Conservation (phyloP, 2,797 vertebrate species). For the Mus minutoides region DNA sequence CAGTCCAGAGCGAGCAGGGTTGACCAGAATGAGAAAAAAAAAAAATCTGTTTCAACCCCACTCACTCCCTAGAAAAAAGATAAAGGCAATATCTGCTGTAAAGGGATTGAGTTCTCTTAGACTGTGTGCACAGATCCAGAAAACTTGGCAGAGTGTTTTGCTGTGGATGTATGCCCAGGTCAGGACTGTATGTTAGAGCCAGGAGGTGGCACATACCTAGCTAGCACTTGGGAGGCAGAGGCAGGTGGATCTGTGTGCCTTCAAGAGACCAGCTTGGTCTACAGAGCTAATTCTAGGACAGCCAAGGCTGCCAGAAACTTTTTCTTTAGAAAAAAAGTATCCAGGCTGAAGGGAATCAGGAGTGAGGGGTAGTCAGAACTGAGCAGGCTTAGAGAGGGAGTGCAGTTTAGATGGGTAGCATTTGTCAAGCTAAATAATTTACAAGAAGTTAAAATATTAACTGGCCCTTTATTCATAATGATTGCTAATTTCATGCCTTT, state of each 20-base stretch:
- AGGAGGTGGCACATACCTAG: background rate
- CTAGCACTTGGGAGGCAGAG: background rate
- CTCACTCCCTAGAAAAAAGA: constrained; percentile 27
- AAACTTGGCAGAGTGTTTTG: constrained; percentile 50
- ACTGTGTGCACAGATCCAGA: constrained; percentile 14
- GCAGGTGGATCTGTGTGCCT: background rate
- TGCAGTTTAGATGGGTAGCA: constrained; percentile 34
- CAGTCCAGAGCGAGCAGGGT: too few species aligned
- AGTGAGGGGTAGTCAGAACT: constrained; percentile 39
- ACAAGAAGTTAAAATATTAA: constrained; percentile 42
- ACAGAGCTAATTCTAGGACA: background rate
- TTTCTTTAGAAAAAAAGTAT: background rate
- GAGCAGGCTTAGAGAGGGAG: constrained; percentile 15
- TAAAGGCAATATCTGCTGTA: background rate
- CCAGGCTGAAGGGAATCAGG: constrained; percentile 11
- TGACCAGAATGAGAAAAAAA: too few species aligned
- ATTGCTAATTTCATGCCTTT: constrained; percentile 8
- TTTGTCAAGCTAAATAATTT: constrained; percentile 33
- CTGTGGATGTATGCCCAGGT: constrained; percentile 26
- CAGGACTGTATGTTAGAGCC: background rate
- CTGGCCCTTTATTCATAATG: constrained; percentile 51
- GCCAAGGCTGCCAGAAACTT: background rate
- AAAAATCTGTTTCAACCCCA: background rate
- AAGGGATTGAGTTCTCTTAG: constrained; percentile 35
- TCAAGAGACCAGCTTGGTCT: background rate